Evolutionary conservation across 2,888 invertebrate genomes (phyloP).

Genomic region (Neelides folsomi): DNA sequence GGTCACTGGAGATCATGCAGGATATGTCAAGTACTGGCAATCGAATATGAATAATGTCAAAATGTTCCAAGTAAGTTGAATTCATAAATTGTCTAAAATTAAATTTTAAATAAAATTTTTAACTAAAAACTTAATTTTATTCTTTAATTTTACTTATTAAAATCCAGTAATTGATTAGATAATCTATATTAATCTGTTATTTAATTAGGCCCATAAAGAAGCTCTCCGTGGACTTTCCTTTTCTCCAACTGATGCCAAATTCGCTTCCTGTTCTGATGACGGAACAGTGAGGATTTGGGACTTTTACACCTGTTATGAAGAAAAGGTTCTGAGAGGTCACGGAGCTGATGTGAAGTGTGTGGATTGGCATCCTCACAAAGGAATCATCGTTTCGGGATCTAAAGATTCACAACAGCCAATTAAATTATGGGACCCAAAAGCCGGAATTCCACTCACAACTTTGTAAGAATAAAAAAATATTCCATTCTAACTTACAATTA

Average conservation of each 20-base stretch:
- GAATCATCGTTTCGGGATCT: slow-evolving; percentile 91
- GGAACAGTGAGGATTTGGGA: slow-evolving; percentile 98
- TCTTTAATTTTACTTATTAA: neutral
- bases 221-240: slow-evolving; percentile 98
- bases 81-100: neutral
- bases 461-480: slow-evolving; percentile 52
- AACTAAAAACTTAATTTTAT: too few relatives aligned
- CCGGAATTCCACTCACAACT: slow-evolving; percentile 85
- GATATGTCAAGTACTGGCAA: slow-evolving; percentile 99
- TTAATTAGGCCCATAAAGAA: slow-evolving; percentile 78
- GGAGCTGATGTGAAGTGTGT: slow-evolving; percentile 98
- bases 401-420: slow-evolving; percentile 99
- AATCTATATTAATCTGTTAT: neutral
- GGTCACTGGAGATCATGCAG: slow-evolving; percentile 97
- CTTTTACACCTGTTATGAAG: slow-evolving; percentile 92
- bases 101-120: too few relatives aligned
- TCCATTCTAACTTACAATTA: too few relatives aligned
- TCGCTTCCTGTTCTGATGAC: slow-evolving; percentile 98
- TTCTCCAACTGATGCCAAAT: slow-evolving; percentile 96
- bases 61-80: slow-evolving; percentile 71
- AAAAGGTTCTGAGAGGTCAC: slow-evolving; percentile 83
- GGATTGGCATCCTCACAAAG: slow-evolving; percentile 98
- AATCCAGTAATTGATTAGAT: neutral
- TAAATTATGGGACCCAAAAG: slow-evolving; percentile 98
- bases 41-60: slow-evolving; percentile 99